Evolutionary conservation across 1,140 invertebrate genomes (phyloP), one percentile per base, ranked within the genome.

Genomic region (Caenorhabditis inopinata): DNA sequence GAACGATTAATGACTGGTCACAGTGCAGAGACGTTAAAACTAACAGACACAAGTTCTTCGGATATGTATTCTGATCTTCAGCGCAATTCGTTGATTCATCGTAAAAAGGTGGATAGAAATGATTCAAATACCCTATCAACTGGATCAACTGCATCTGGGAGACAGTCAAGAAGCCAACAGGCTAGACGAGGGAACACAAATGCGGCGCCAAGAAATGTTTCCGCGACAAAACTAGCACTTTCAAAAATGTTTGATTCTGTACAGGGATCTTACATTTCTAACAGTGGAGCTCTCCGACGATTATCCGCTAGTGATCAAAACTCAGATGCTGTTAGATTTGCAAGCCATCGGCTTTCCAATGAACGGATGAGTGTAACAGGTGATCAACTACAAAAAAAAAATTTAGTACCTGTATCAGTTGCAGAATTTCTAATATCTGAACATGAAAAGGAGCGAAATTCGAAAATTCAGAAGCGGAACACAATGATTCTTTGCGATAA

Each of bases 151-250:
- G 32, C 58, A 18, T 68, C 58, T 68, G 58, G 58, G 12, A 38
- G 58, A 38, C 58, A 68, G 38, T 68, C 58, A 18, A 68, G 58
- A 68, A 68, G 58, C 16, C 58, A 68, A 12, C 58, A 68, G 32
- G 21, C 29, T 5, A 1, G 58, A 42, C 58, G 58, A 16, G 32
- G 14, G 0, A 68, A 68, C 32, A 68, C 58, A 11, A 68, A 68
- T 38, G 58, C 58, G 5, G 58, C 32, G 23, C 32, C 58, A 11
- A n/a, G 53, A n/a, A 11, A n/a, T 32, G 53, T 11, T n/a, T n/a
- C 38, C 35, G 25, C 23, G 6, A 32, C 11, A 51, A 51, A 2
- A 58, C 14, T 32, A 68, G n/a, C 58, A 9, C 35, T 68, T 25
- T 23, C 58, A 7, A 68, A 68, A 42, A 21, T 68, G 32, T 68